Conservation (phyloP, 2,888 invertebrate species). For the Liopterus haemorrhoidalis region DNA sequence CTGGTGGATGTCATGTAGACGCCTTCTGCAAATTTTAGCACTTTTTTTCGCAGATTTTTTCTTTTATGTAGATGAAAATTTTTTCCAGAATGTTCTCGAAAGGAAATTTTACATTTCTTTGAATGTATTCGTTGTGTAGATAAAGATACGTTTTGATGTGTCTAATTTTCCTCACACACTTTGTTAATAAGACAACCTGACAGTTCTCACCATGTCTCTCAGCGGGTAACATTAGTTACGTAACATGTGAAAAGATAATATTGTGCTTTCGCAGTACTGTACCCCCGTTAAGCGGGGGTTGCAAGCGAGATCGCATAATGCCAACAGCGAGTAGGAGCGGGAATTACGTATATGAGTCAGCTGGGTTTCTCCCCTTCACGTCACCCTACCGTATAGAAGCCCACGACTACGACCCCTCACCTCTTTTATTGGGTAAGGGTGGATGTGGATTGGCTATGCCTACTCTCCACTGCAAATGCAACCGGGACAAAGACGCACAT, state of each 20-base stretch:
- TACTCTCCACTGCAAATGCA: slow-evolving; percentile 32
- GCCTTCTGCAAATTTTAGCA: too few relatives aligned
- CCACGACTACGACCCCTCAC: slow-evolving; percentile 40
- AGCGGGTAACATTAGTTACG: not conserved
- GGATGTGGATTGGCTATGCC: slow-evolving; percentile 42
- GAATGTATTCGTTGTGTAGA: too few relatives aligned
- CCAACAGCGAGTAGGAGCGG: slow-evolving; percentile 22
- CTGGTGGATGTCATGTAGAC: too few relatives aligned
- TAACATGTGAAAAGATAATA: slow-evolving; percentile 6
- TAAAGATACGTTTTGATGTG: too few relatives aligned
- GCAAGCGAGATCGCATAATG: not conserved
- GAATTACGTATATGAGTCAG: slow-evolving; percentile 44
- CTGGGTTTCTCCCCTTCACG: slow-evolving; percentile 37
- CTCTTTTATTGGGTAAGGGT: slow-evolving; percentile 42
- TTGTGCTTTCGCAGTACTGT: slow-evolving; percentile 17
- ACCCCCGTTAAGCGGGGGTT: slow-evolving; percentile 4
- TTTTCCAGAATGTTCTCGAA: too few relatives aligned
- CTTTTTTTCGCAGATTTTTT: too few relatives aligned
- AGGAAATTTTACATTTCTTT: too few relatives aligned
- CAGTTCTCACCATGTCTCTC: not conserved
- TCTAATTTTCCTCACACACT: too few relatives aligned
- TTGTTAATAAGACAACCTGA: too few relatives aligned
- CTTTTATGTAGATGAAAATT: too few relatives aligned
- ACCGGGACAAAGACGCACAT: slow-evolving; percentile 25
- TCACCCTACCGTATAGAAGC: slow-evolving; percentile 17